Percentiles rank a stretch among this genome's conserved stretches.
Evolutionary conservation across 2,113 vertebrate genomes (phyloP).

Genomic region (Alectura lathami): DNA sequence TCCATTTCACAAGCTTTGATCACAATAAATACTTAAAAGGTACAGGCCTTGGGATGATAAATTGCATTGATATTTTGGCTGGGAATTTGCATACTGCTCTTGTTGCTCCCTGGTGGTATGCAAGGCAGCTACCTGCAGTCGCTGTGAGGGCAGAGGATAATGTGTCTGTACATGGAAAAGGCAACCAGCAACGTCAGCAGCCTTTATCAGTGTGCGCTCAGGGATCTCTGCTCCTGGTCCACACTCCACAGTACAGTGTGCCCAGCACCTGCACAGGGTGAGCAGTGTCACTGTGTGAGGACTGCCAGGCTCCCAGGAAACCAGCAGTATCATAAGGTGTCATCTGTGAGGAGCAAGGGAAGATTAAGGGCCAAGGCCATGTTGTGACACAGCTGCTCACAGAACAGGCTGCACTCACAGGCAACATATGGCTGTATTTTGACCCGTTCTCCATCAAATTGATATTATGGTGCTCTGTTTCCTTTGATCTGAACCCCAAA

Average conservation of each 20-base stretch:
- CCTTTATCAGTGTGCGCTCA: not conserved
- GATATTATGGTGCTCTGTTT: not conserved
- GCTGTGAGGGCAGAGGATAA: not conserved
- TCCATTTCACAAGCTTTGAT: not conserved
- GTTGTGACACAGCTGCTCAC: not conserved
- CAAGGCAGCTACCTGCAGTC: not conserved
- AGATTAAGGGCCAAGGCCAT: not conserved
- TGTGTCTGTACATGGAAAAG: rapidly evolving
- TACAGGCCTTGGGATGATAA: not conserved
- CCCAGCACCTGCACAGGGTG: not conserved
- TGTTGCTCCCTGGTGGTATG: not conserved
- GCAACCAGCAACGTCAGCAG: not conserved
- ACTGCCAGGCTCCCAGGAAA: not conserved
- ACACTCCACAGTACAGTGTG: rapidly evolving
- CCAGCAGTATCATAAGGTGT: not conserved
- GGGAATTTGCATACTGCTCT: not conserved
- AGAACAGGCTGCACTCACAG: not conserved
- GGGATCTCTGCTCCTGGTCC: not conserved
- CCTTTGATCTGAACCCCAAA: not conserved
- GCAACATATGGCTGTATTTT: not conserved
- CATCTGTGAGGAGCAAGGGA: not conserved
- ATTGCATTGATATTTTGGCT: not conserved
- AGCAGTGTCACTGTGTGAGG: not conserved
- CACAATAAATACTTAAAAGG: not conserved
- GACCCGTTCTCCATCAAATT: not conserved